Percentiles rank a stretch among this genome's conserved stretches.
phyloP scores from a whole-genome alignment of 2,888 invertebrate species.

The Apotomis turbidana region DNA sequence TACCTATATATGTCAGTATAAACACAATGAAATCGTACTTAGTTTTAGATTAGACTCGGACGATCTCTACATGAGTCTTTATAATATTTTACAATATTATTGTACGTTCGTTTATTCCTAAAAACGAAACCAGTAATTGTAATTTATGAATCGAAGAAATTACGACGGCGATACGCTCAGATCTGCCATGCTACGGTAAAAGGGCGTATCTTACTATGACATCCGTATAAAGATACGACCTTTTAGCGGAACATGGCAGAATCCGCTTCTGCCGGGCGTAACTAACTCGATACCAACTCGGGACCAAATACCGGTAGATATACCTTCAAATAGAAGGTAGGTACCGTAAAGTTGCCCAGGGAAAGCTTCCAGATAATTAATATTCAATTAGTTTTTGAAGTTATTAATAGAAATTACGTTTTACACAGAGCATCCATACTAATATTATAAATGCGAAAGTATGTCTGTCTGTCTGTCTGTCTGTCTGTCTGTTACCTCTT shows the following conservation, averaged over 20 bases:
- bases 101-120: too few relatives aligned
- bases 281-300: constrained; percentile 31
- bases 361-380: constrained; percentile 27
- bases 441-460: too few relatives aligned
- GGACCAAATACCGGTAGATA: constrained; percentile 17
- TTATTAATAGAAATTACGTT: constrained; percentile 33
- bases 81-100: too few relatives aligned
- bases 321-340: constrained; percentile 6
- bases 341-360: constrained; percentile 25
- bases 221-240: too few relatives aligned
- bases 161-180: not conserved
- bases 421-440: constrained; percentile 26
- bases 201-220: too few relatives aligned
- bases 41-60: too few relatives aligned
- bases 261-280: not conserved
- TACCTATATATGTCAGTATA: too few relatives aligned
- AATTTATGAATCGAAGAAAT: constrained; percentile 26
- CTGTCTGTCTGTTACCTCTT: too few relatives aligned
- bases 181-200: too few relatives aligned
- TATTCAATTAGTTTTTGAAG: constrained; percentile 38
- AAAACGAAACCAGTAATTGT: constrained; percentile 1
- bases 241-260: not conserved
- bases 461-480: too few relatives aligned
- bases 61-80: too few relatives aligned
- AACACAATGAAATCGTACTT: too few relatives aligned